phyloP scores from a whole-genome alignment of 2,113 vertebrate species.

The Sorex fumeus region DNA sequence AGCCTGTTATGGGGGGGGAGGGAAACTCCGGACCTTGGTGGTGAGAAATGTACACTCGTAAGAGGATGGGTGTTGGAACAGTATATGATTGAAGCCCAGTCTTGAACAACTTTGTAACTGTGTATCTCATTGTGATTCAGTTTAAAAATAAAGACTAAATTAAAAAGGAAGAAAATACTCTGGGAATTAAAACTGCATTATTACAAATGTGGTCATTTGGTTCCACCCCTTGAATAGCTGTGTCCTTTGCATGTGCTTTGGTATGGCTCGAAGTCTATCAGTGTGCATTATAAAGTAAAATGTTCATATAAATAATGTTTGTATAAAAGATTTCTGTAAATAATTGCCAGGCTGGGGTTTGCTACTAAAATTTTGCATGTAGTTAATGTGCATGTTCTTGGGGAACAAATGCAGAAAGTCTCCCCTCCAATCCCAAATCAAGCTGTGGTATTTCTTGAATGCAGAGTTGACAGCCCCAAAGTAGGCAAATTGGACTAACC shows the following conservation, averaged over 20 bases:
- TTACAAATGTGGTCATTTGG: constrained; percentile 25
- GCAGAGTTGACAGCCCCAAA: background rate
- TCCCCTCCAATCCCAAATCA: background rate
- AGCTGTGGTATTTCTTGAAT: background rate
- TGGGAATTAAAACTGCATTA: constrained; percentile 17
- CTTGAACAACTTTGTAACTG: too few relatives aligned
- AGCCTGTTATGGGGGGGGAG: too few relatives aligned
- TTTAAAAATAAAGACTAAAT: too few relatives aligned
- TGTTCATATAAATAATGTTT: too few relatives aligned
- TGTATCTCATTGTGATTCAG: too few relatives aligned
- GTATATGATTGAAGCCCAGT: too few relatives aligned
- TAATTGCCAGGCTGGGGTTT: background rate
- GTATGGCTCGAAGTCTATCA: background rate
- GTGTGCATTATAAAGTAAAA: background rate
- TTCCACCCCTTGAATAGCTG: background rate
- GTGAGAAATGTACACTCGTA: too few relatives aligned
- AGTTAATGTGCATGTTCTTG: background rate
- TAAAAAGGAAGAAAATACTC: background rate
- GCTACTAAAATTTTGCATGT: background rate
- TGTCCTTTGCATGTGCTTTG: background rate
- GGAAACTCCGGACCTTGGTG: too few relatives aligned
- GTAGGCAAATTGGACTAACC: background rate
- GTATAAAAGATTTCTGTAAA: background rate
- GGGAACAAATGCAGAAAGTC: background rate
- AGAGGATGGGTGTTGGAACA: too few relatives aligned